These are phyloP conservation scores for Trichogramma dendrolimi DNA, from an alignment of 2,888 invertebrate species.

Conservation along the genomic window DNA sequence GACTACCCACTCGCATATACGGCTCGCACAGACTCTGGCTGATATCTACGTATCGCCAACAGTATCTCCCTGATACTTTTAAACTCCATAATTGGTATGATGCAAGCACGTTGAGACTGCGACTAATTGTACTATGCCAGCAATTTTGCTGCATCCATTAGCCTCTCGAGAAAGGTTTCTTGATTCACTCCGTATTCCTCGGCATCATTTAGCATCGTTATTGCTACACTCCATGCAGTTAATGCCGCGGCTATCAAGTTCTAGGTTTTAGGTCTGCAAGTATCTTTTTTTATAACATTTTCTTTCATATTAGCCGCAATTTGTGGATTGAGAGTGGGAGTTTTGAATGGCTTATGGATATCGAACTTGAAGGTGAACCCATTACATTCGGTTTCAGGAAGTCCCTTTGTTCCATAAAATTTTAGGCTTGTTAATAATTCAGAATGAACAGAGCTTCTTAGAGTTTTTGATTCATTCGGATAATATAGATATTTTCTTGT, in stretches of 20 bases:
- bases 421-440: conserved; percentile 16
- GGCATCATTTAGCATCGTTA: conserved; percentile 16
- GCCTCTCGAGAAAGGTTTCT: conserved; percentile 11
- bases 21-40: too few species aligned
- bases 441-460: conserved; percentile 15
- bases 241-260: conserved; percentile 19
- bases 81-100: conserved; percentile 2
- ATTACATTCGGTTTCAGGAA: conserved; percentile 16
- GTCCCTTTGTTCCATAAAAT: conserved; percentile 13
- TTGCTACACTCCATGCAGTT: conserved; percentile 14
- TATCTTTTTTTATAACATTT: conserved; percentile 22
- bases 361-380: conserved; percentile 20
- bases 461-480: conserved; percentile 12
- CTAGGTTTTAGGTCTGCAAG: conserved; percentile 18
- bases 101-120: conserved; percentile 13
- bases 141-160: conserved; percentile 14
- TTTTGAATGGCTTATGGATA: conserved; percentile 11
- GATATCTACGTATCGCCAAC: too few species aligned
- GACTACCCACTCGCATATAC: too few species aligned
- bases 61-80: conserved; percentile 6
- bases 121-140: conserved; percentile 3
- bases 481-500: too few species aligned
- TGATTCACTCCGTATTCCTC: conserved; percentile 17
- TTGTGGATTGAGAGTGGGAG: conserved; percentile 26
- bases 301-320: conserved; percentile 21